These are phyloP conservation scores for Phenganax subtilis DNA, from an alignment of 92 coral and sea anemone genomes.

Conservation along the genomic window DNA sequence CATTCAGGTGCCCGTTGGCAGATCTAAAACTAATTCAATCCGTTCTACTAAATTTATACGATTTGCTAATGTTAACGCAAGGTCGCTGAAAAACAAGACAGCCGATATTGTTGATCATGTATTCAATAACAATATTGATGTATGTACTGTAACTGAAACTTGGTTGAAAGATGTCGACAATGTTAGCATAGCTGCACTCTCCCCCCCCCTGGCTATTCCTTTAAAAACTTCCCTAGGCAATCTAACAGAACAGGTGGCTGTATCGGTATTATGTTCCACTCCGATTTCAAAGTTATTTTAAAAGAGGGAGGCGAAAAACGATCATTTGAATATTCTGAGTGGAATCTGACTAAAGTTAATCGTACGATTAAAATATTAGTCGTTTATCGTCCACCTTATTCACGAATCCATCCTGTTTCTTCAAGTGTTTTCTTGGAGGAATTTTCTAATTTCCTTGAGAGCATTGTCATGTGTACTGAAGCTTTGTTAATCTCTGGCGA, in stretches of 20 bases:
- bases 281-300: not conserved
- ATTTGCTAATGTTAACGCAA: too few relatives aligned
- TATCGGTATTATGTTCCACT: constrained; percentile 5
- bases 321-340: constrained; percentile 20
- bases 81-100: too few relatives aligned
- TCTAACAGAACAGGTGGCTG: constrained; percentile 21
- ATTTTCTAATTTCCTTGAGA: not conserved
- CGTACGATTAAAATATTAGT: not conserved
- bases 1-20: too few relatives aligned
- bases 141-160: too few relatives aligned
- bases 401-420: constrained; percentile 2
- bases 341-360: not conserved
- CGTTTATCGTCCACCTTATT: constrained; percentile 3
- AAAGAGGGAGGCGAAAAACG: constrained; percentile 19
- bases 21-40: too few relatives aligned
- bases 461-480: constrained; percentile 15
- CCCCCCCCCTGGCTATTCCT: too few relatives aligned
- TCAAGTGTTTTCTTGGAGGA: constrained; percentile 1
- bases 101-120: too few relatives aligned
- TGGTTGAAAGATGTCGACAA: too few relatives aligned
- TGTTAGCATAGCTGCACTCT: too few relatives aligned
- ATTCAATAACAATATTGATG: too few relatives aligned
- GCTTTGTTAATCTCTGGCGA: too few relatives aligned
- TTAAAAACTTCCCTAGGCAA: constrained; percentile 17
- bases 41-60: too few relatives aligned